Evolutionary conservation across 2,888 invertebrate genomes (phyloP), one percentile per base, ranked within the genome.

Genomic region (Caenorhabditis panamensis): DNA sequence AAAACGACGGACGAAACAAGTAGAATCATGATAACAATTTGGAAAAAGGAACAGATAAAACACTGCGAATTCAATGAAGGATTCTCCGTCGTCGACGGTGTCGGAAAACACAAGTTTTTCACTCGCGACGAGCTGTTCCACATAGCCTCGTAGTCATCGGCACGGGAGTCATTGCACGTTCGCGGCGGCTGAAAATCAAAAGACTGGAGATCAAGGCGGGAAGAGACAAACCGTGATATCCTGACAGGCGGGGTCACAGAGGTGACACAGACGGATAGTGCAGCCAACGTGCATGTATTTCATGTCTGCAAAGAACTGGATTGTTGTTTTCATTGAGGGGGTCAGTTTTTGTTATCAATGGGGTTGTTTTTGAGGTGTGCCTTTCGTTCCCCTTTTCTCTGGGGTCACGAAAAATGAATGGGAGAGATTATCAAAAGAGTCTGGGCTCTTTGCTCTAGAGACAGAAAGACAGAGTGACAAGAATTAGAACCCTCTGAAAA

Each of bases 281-380:
- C 85, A 85, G 6, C 83, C 82, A 20, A 85, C 79, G 61, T 80
- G 62, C 28, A 85, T 76, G 58, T 75, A 79, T 28, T 80, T 80
- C 82, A 85, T 83, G 54, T 80, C 82, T 54, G 51, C 18, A 62
- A 51, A n/a, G n/a, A n/a, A n/a, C n/a, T n/a, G n/a, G n/a, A n/a
- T n/a, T n/a, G 28, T 62, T 62, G 62, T 47, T 62, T 62, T 31
- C 18, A 22, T 24, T 37, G 18, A 2, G 28, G 28, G 11, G 36
- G 18, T 9, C n/a, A 58, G 26, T 11, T 13, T 20, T 18, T 31
- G 18, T n/a, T 49, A 49, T 63, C 49, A 53, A 51, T 64, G n/a
- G 37, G 64, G 49, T 63, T 63, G 63, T 63, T 63, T 49, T 63
- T 9, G 36, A 36, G 51, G 63, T 51, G 31, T n/a, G 47, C 20